Base-by-base conservation (phyloP, 1,140 invertebrate species). In the Wiebesia pumilae region DNA sequence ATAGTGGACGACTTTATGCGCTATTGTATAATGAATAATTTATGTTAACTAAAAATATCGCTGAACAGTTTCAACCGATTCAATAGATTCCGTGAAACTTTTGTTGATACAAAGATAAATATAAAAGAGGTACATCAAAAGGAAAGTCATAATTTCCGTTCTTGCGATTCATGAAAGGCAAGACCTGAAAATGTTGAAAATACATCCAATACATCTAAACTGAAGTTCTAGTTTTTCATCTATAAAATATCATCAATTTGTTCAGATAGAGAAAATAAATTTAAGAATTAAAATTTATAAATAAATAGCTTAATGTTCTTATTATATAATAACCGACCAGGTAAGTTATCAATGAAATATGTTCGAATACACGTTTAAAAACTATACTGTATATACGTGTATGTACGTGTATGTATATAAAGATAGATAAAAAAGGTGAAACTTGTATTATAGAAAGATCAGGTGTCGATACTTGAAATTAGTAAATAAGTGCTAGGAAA, bases 11-110 rank as follows among this genome's bases (percentile, higher is more conserved):
- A 86, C 78, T 82, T 43, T 82, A 40, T 69, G 40, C 54, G 82
- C 89, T 91, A 89, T 91, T 92, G 90, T 91, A 91, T 92, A 91
- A 92, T 92, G 90, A 88, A 92, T 83, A 54, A 83, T 88, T 88
- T n/a, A n/a, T 69, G 84, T 73, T 87, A 87, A 81, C 85, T 85
- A 65, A 87, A 30, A 88, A 87, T 83, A 85, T 84, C 81, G 80
- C 83, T 82, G 88, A 85, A 87, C 91, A 88, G 86, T 90, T 90
- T 90, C 92, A 92, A 90, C 89, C 89, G 90, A 92, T 92, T 92
- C n/a, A 92, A 92, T 90, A 88, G 89, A 84, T 77, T 86, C 62
- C 86, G 81, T 86, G 87, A 83, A 87, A 90, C 88, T 90, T 90
- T 92, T 91, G 89, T 86, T 58, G 19, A 30, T 43, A 79, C 85